phyloP scores from a whole-genome alignment of 1,140 invertebrate species.

The Conus betulinus region DNA sequence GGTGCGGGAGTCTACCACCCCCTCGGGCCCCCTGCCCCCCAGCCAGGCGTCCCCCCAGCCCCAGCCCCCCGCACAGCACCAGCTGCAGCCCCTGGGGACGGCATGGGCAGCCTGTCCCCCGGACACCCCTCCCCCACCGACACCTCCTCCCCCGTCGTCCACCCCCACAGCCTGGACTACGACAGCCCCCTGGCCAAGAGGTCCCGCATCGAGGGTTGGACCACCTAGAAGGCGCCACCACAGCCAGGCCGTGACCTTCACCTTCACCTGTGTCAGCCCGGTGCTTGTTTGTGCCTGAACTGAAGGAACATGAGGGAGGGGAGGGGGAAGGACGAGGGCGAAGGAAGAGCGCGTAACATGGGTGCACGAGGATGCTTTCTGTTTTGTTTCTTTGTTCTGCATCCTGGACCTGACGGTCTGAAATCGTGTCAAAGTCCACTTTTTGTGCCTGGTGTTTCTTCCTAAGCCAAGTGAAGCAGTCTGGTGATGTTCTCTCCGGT shows the following conservation, averaged over 20 bases:
- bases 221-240: slow-evolving; percentile 50
- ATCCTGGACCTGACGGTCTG: too few relatives aligned
- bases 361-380: too few relatives aligned
- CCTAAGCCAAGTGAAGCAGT: too few relatives aligned
- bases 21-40: slow-evolving; percentile 64
- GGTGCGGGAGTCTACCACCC: slow-evolving; percentile 78
- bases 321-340: neutral
- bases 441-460: too few relatives aligned
- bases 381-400: too few relatives aligned
- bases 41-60: slow-evolving; percentile 36
- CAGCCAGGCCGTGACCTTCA: neutral
- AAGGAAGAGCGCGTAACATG: too few relatives aligned
- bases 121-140: slow-evolving; percentile 51
- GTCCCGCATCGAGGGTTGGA: slow-evolving; percentile 66
- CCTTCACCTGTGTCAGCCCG: too few relatives aligned
- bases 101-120: slow-evolving; percentile 44
- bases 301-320: neutral
- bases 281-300: neutral
- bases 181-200: slow-evolving; percentile 68
- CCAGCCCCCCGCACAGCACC: too few relatives aligned
- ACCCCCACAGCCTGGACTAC: slow-evolving; percentile 56
- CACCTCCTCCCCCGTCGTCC: slow-evolving; percentile 47
- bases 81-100: slow-evolving; percentile 32
- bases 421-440: too few relatives aligned
- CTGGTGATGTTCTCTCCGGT: too few relatives aligned